Conservation (phyloP, 2,888 invertebrate genomes). For the Eremobia ochroleuca region DNA sequence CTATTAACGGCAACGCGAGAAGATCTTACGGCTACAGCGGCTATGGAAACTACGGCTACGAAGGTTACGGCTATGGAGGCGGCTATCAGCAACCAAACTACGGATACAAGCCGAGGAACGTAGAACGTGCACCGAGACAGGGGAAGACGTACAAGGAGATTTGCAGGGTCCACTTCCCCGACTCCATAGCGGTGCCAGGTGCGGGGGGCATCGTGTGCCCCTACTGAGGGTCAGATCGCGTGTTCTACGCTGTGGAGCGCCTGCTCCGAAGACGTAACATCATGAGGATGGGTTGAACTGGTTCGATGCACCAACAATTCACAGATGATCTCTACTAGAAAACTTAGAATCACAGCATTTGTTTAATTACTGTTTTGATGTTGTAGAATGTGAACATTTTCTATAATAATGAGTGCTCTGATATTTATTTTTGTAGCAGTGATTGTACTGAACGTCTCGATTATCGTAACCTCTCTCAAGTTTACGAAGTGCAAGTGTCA, state of each 20-base stretch:
- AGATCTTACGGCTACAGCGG: constrained; percentile 83
- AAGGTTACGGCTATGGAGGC: constrained; percentile 72
- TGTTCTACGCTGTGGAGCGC: constrained; percentile 90
- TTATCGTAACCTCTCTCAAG: constrained; percentile 45
- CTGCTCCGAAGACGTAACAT: constrained; percentile 88
- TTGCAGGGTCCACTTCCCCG: constrained; percentile 93
- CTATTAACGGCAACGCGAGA: constrained; percentile 83
- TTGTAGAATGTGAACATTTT: constrained; percentile 20
- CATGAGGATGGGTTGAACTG: constrained; percentile 89
- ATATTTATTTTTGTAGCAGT: constrained; percentile 33
- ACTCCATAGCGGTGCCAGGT: constrained; percentile 87
- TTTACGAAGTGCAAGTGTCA: constrained; percentile 62
- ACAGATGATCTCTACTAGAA: constrained; percentile 57
- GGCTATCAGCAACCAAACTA: constrained; percentile 64
- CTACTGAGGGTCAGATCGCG: constrained; percentile 91
- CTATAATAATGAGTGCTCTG: constrained; percentile 37
- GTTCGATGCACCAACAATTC: constrained; percentile 44
- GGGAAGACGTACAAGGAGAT: constrained; percentile 93
- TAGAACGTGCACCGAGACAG: constrained; percentile 78
- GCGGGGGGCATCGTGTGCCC: constrained; percentile 92
- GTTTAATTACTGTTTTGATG: constrained; percentile 19
- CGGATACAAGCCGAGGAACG: constrained; percentile 68
- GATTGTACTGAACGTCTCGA: constrained; percentile 37
- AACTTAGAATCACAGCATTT: constrained; percentile 32
- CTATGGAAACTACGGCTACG: constrained; percentile 77